Evolutionary conservation across 2,113 vertebrate genomes (phyloP).

Genomic region (Tetrao urogallus): DNA sequence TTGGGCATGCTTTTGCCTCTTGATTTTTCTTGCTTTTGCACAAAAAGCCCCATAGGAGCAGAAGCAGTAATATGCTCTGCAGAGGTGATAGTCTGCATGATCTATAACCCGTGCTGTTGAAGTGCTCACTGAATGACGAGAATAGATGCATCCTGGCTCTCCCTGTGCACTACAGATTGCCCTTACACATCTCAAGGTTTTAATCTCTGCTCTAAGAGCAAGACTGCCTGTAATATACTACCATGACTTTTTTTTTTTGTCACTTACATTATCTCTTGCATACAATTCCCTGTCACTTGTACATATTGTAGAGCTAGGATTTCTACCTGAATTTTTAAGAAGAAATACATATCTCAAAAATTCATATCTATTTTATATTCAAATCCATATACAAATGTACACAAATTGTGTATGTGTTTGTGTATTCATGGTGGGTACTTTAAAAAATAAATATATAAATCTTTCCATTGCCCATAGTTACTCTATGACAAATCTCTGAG

Average conservation of each 20-base stretch:
- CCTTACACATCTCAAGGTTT: not conserved
- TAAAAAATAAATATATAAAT: not conserved
- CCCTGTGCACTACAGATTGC: not conserved
- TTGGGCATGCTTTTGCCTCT: not conserved
- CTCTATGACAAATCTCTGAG: not conserved
- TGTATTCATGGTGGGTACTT: not conserved
- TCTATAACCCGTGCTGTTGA: not conserved
- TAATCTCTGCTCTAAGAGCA: not conserved
- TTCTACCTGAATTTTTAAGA: not conserved
- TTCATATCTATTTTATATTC: not conserved
- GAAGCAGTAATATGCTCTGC: not conserved
- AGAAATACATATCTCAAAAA: not conserved
- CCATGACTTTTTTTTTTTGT: not conserved
- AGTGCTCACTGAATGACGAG: fast-evolving
- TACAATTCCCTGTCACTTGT: not conserved
- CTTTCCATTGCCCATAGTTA: not conserved
- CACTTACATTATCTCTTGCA: not conserved
- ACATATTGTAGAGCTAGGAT: not conserved
- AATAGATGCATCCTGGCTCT: not conserved
- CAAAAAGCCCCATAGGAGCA: not conserved
- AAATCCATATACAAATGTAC: not conserved
- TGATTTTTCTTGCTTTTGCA: not conserved
- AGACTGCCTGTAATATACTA: not conserved
- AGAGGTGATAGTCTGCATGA: not conserved
- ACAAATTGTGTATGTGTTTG: not conserved